Percentiles rank a stretch among this genome's conserved stretches.
These are phyloP conservation scores for Elegia similella DNA, from an alignment of 2,888 invertebrate species.

Conservation along the genomic window DNA sequence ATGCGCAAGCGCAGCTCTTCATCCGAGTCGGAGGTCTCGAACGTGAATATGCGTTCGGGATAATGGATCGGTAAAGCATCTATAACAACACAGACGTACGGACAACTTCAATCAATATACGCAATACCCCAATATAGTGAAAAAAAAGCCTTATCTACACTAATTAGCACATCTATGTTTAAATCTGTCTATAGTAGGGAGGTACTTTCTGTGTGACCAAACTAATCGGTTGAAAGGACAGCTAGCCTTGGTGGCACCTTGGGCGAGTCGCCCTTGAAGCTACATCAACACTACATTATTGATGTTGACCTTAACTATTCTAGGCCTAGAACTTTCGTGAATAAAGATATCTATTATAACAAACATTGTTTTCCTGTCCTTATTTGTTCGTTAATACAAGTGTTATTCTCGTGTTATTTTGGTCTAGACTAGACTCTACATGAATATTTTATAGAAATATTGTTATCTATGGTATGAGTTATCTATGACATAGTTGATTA, in stretches of 20 bases:
- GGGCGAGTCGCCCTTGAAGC: slow-evolving; percentile 45
- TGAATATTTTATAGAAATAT: no score
- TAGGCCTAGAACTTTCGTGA: slow-evolving; percentile 35
- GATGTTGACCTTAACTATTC: slow-evolving; percentile 35
- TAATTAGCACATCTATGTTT: slow-evolving; percentile 14
- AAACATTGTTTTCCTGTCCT: neutral
- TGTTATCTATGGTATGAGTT: no score
- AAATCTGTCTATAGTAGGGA: neutral
- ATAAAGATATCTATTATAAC: neutral
- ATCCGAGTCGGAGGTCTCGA: slow-evolving; percentile 75
- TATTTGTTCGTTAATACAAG: neutral
- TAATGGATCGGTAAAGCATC: slow-evolving; percentile 80
- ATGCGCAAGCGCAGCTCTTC: slow-evolving; percentile 78
- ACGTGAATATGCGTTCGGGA: slow-evolving; percentile 77
- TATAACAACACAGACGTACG: slow-evolving; percentile 79
- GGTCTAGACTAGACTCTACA: no score
- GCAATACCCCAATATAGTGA: slow-evolving; percentile 10
- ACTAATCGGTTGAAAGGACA: slow-evolving; percentile 18
- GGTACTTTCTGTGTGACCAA: slow-evolving; percentile 3
- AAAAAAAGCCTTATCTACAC: slow-evolving; percentile 15
- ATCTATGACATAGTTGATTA: no score
- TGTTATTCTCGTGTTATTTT: neutral
- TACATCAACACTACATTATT: slow-evolving; percentile 41
- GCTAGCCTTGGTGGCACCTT: slow-evolving; percentile 32
- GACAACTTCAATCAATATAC: slow-evolving; percentile 53